Evolutionary conservation across 1,140 invertebrate genomes (phyloP), one percentile per base, ranked within the genome.

Genomic region (Drosophila tani): DNA sequence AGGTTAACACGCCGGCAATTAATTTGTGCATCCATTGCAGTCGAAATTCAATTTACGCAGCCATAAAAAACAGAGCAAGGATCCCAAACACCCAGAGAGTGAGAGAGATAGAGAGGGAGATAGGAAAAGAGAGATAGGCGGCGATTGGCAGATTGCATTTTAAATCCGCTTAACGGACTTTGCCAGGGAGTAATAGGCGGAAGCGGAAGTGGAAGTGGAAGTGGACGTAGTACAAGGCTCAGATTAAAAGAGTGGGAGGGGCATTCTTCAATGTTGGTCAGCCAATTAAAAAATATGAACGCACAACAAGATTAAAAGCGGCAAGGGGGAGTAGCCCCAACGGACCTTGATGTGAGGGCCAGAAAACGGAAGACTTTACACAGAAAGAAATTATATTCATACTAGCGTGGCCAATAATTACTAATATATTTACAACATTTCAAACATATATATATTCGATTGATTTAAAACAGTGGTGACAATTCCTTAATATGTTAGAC

Each of bases 1-100:
- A 84, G 81, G 81, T 84, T 84, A 84, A 84, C 71, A 84, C 65
- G 81, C 81, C 67, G 81, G 81, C 81, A 83, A 83, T 83, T 83
- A 83, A 79, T 83, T 83, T 84, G 70, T 80, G 80, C 70, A 69
- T 60, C 59, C 59, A 81, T 59, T 76, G 71, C 80, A 69, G 68
- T 60, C 59, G 47, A 82, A 82, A 82, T 83, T 82, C 81, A 82
- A 82, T 82, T 78, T 83, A 82, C 65, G 81, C 63, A 82, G 63
- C 70, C 75, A 82, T 83, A 79, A 82, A 83, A 82, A 79, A 79
- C 58, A 73, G 60, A 82, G 43, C 32, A 55, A 38, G 51, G 51
- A 38, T 38, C 51, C 51, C 51, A n/a, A 55, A 38, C 55, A 49
- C 9, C 43, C 50, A 56, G 6, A 11, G 19, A 17, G 17, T 4